A percentile compares a stretch with the other conserved stretches of the same genome.
Conservation (phyloP, 2,797 vertebrate species). For the Manis pentadactyla region DNA sequence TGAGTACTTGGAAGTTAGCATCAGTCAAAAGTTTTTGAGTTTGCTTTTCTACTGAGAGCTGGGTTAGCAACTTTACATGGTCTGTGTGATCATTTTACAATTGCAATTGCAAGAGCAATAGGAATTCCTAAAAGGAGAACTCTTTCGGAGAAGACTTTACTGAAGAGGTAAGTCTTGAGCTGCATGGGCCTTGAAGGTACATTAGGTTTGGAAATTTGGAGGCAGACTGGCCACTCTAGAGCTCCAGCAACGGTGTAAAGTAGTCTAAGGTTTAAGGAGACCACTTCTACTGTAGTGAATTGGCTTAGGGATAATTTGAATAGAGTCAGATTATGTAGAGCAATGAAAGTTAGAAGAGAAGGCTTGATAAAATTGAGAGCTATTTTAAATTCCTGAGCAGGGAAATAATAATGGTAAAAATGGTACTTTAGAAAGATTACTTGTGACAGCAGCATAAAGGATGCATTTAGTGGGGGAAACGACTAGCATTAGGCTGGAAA, state of each 20-base stretch:
- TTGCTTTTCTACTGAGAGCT: slow-evolving; percentile 56
- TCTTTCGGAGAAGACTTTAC: slow-evolving; percentile 23
- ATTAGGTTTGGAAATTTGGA: slow-evolving; percentile 34
- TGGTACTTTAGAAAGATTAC: slow-evolving; percentile 27
- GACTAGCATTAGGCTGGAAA: slow-evolving; percentile 12
- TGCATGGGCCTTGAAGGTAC: background rate
- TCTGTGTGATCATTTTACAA: background rate
- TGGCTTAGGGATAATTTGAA: slow-evolving; percentile 19
- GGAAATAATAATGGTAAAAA: slow-evolving; percentile 42
- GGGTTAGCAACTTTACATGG: background rate
- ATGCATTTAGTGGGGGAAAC: background rate
- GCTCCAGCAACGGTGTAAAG: background rate
- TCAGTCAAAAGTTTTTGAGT: slow-evolving; percentile 44
- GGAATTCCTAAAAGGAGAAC: slow-evolving; percentile 25
- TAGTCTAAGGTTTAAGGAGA: slow-evolving; percentile 5
- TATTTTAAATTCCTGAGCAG: background rate
- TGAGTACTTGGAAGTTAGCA: slow-evolving; percentile 21
- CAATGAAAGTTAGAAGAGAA: slow-evolving; percentile 17
- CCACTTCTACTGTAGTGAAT: slow-evolving; percentile 18
- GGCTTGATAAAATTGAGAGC: slow-evolving; percentile 1
- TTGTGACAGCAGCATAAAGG: background rate
- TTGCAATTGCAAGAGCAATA: slow-evolving; percentile 11
- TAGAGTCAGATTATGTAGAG: slow-evolving; percentile 15
- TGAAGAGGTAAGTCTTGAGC: slow-evolving; percentile 29
- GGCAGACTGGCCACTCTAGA: background rate